Percentiles rank a stretch among this genome's conserved stretches.
Conservation (phyloP, 2,113 vertebrate genomes). For the Haplotaxodon microlepis region DNA sequence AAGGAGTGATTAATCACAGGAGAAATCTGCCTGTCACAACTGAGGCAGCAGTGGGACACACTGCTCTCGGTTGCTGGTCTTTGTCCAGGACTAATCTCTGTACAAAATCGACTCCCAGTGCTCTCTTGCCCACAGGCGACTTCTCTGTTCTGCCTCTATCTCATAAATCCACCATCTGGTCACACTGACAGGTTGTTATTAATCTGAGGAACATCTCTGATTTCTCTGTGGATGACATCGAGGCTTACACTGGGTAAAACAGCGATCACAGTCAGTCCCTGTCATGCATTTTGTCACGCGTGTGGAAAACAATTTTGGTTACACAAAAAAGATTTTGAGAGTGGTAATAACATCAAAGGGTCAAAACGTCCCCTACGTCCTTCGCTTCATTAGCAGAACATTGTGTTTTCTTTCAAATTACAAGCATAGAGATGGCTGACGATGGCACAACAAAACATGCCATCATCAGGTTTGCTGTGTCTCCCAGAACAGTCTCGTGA, state of each 20-base stretch:
- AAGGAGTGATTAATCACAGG: conserved; percentile 16
- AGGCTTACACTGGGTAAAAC: not conserved
- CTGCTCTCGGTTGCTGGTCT: not conserved
- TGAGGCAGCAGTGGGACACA: not conserved
- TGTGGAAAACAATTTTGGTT: not conserved
- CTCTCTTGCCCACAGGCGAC: conserved; percentile 1
- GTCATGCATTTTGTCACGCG: not conserved
- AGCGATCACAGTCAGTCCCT: not conserved
- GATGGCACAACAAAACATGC: not conserved
- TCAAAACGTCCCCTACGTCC: not conserved
- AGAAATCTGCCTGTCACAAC: conserved; percentile 22
- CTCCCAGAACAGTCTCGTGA: not conserved
- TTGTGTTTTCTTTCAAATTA: not conserved
- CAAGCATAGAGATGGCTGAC: not conserved
- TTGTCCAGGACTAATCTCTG: conserved; percentile 32
- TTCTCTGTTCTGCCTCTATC: not conserved
- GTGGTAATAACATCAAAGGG: not conserved
- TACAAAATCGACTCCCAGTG: conserved; percentile 15
- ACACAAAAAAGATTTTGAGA: not conserved
- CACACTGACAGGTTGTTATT: conserved; percentile 25
- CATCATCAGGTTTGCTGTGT: not conserved
- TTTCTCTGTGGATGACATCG: not conserved
- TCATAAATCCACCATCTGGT: conserved; percentile 16
- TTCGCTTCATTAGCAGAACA: not conserved
- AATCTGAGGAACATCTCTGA: conserved; percentile 21